A percentile compares a stretch with the other conserved stretches of the same genome.
phyloP scores from a whole-genome alignment of 2,797 vertebrate species.

The Hemibagrus guttatus region DNA sequence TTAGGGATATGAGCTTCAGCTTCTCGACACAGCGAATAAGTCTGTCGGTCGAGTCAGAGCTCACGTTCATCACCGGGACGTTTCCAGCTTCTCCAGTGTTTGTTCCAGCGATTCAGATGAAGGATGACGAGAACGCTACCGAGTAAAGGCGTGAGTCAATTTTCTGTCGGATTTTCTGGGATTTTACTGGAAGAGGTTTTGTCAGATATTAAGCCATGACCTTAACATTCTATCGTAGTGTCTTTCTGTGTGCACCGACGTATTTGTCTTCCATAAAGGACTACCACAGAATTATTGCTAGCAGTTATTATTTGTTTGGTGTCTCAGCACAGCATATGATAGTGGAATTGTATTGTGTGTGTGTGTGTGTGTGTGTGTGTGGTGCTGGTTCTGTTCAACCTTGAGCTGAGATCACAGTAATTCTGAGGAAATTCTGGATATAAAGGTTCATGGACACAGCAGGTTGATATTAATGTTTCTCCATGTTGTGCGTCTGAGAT shows the following conservation, averaged over 20 bases:
- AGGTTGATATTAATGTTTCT: too few relatives aligned
- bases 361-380: too few relatives aligned
- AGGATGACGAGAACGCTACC: background rate
- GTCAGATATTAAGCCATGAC: background rate
- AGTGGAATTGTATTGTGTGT: background rate
- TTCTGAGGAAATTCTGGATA: background rate
- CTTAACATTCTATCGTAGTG: background rate
- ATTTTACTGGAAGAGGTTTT: slow-evolving; percentile 10
- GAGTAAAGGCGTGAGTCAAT: slow-evolving; percentile 27
- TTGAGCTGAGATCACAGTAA: background rate
- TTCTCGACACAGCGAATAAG: background rate
- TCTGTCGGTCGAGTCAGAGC: background rate
- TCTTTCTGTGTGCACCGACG: background rate
- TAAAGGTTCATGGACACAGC: background rate
- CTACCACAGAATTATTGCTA: background rate
- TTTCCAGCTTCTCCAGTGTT: background rate
- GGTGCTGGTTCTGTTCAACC: background rate
- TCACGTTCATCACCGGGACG: background rate
- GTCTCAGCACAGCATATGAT: background rate
- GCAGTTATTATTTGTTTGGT: background rate
- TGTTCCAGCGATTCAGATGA: background rate
- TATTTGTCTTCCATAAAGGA: background rate
- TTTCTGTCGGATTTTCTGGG: slow-evolving; percentile 35
- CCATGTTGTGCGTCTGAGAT: background rate
- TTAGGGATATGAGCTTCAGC: slow-evolving; percentile 19